Evolutionary conservation across 1,140 invertebrate species (phyloP).

Genomic region (Asobara japonica): DNA sequence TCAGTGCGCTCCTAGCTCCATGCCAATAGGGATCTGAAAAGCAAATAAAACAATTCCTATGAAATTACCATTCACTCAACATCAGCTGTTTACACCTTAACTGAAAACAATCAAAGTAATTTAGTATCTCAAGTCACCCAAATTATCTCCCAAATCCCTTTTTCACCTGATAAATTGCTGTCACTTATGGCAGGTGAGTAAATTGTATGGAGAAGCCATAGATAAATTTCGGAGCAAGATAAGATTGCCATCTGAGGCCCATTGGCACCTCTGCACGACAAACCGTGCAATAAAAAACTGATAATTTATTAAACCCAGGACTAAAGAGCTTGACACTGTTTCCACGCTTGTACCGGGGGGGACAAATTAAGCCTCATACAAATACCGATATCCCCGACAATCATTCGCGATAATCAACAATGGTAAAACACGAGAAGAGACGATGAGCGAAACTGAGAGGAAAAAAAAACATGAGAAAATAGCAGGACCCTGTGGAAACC

Average conservation of each 20-base stretch:
- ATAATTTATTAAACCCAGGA: neutral
- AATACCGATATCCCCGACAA: neutral
- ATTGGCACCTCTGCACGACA: neutral
- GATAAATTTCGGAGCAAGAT: slow-evolving; percentile 28
- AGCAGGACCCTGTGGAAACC: neutral
- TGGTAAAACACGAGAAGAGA: neutral
- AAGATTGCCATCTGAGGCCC: slow-evolving; percentile 24
- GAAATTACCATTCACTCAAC: neutral
- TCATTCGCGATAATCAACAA: neutral
- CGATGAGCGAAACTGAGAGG: neutral
- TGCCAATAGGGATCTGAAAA: slow-evolving; percentile 66
- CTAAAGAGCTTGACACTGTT: neutral
- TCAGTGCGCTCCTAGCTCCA: slow-evolving; percentile 67
- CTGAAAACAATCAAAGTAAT: too few relatives aligned
- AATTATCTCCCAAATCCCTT: neutral
- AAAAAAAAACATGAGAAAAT: neutral
- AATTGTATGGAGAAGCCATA: slow-evolving; percentile 24
- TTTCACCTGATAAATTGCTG: slow-evolving; percentile 16
- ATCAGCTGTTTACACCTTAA: neutral
- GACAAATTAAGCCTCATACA: slow-evolving; percentile 7
- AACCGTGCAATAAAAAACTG: neutral
- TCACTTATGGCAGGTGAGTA: neutral
- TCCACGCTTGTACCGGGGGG: neutral
- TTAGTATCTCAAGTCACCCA: too few relatives aligned
- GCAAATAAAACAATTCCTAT: slow-evolving; percentile 14